Base-by-base conservation (phyloP, 2,113 vertebrate species). In the Myrmecophaga tridactyla region DNA sequence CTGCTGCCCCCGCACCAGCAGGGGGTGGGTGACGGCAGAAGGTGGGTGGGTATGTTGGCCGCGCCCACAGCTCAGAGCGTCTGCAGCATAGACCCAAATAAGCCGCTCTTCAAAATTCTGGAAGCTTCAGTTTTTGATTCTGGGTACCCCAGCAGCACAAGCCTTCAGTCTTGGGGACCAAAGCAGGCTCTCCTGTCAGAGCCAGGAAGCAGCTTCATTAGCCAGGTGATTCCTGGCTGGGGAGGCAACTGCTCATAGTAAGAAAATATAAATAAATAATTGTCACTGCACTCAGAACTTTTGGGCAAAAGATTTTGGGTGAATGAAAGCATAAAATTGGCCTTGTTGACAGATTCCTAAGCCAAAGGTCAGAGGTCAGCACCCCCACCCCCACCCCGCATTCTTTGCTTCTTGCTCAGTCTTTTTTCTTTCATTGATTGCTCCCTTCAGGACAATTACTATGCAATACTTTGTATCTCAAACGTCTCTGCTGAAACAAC, bases 401-500 rank as follows among this genome's bases (percentile, higher is more conserved):
- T 36, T 83, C 48, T 82, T 65, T 78, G 56, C 39, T 4, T 81
- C 73, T 75, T 41, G 14, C 6, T 70, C n/a, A n/a, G n/a, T n/a
- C n/a, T n/a, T n/a, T n/a, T n/a, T n/a, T n/a, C 10, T 48, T 21
- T 56, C 27, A 48, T 29, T n/a, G 14, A 83, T 41, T 77, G 76
- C 83, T 92, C 65, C 34, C 17, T 5, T 88, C 60, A 90, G 89
- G 80, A 81, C 93, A 76, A 84, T 93, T 36, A 86, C 8, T 39
- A 65, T 29, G 20, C 20, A 67, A 48, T 25, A 53, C 87, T 85
- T 88, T 70, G 21, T 75, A 62, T 92, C 72, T 92, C 34, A 87
- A 77, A 67, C 84, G 78, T 87, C 70, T 87, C 70, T 82, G 63
- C 36, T 77, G 65, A 97, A 94, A 91, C 81, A 93, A 96, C 89